Base-by-base conservation (phyloP, 2,888 invertebrate species). In the Caenorhabditis drosophilae region DNA sequence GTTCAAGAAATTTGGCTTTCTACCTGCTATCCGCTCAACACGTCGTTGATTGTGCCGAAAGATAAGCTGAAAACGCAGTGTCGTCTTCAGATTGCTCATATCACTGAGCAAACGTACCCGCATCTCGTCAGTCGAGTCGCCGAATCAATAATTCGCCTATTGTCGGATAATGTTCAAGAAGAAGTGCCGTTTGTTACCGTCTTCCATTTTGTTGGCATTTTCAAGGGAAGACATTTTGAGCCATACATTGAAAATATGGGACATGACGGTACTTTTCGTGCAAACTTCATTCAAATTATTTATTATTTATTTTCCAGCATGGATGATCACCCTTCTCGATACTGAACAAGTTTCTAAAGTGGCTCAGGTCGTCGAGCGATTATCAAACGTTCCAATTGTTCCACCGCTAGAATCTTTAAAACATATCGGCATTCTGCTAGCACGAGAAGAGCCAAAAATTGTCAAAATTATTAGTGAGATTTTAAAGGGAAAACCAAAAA, bases 351-450 rank as follows among this genome's bases (percentile, higher is more conserved):
- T 69, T 11, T 50, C 67, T 1, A 66, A 70, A 36, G 70, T 83
- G 7, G 50, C 56, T 2, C 70, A 73, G 22, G 79, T 82, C 1
- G 71, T 82, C 40, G 71, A 73, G 44, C 67, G 82, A 1, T 68
- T 83, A 12, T 26, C 68, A 2, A 70, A 69, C 31, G 79, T 82
- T n/a, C 81, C 82, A n/a, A 69, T 82, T 7, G 79, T 77, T 1
- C 82, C 82, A 12, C 81, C 82, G 7, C 46, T 80, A 26, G 80
- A 83, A 26, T 78, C 79, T 7, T 63, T 82, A n/a, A 67, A 78
- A 11, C 75, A 76, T 53, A 60, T 82, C 26, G 80, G 70, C 3
- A 60, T 76, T 9, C 56, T 79, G 1, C 53, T 81, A 16, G 49
- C 69, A 18, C 48, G 55, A 34, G 73, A 64, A 3, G 67, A 76